These are phyloP conservation scores for Hucho hucho DNA, from an alignment of 2,113 vertebrate genomes.

Conservation along the genomic window DNA sequence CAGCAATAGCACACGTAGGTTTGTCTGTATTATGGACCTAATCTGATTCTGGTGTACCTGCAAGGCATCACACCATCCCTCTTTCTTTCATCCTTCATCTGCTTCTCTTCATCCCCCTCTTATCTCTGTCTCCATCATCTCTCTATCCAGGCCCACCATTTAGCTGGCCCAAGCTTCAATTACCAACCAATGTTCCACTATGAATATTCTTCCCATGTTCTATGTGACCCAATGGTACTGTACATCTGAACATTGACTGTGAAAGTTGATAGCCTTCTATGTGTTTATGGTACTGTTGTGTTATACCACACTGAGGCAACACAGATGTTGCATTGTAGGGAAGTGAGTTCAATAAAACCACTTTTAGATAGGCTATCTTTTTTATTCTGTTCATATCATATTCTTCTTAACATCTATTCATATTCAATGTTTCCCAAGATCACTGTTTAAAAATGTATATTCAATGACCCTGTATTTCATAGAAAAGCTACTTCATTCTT, in stretches of 20 bases:
- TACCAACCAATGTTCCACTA: not conserved
- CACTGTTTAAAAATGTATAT: not conserved
- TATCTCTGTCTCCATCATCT: slow-evolving; percentile 34
- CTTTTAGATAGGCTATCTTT: too few species aligned
- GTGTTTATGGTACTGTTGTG: not conserved
- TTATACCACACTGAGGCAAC: too few species aligned
- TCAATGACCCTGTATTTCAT: not conserved
- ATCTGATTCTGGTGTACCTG: not conserved
- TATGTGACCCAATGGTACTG: too few species aligned
- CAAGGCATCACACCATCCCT: not conserved
- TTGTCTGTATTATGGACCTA: not conserved
- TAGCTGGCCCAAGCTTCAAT: not conserved
- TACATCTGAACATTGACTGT: not conserved
- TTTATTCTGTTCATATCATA: too few species aligned
- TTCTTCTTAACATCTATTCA: too few species aligned
- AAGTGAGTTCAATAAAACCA: too few species aligned
- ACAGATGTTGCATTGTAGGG: too few species aligned
- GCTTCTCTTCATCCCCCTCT: slow-evolving; percentile 32
- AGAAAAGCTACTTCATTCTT: not conserved
- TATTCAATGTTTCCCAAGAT: not conserved
- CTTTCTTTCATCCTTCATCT: not conserved
- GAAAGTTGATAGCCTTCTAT: not conserved
- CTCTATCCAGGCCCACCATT: not conserved
- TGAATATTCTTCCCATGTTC: too few species aligned
- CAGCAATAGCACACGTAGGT: not conserved